These are phyloP conservation scores for Apocrypta bakeri DNA, from an alignment of 1,140 invertebrate species.

Conservation along the genomic window DNA sequence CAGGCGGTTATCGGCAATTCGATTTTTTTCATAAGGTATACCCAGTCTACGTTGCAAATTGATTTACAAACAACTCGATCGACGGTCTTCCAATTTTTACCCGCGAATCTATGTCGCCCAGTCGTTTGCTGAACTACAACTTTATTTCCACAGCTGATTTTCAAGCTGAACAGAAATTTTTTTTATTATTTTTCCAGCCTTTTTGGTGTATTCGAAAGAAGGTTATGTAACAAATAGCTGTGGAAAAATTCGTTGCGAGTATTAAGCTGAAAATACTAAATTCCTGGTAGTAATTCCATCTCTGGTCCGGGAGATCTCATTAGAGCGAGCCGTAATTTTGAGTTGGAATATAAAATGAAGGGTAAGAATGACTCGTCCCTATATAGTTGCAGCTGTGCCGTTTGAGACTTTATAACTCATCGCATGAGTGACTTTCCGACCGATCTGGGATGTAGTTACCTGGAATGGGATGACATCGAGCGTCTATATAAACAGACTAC, in stretches of 20 bases:
- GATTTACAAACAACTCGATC: neutral
- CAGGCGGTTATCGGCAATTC: too few relatives aligned
- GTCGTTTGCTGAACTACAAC: neutral
- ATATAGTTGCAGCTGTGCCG: slow-evolving; percentile 22
- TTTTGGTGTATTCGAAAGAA: too few relatives aligned
- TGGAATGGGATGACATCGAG: slow-evolving; percentile 18
- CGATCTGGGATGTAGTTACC: slow-evolving; percentile 30
- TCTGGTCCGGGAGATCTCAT: slow-evolving; percentile 15
- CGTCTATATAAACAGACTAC: neutral
- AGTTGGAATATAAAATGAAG: slow-evolving; percentile 6
- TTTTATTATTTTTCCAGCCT: too few relatives aligned
- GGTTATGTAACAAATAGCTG: too few relatives aligned
- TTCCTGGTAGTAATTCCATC: slow-evolving; percentile 23
- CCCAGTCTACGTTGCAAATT: neutral
- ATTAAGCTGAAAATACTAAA: slow-evolving; percentile 1
- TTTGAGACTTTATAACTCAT: slow-evolving; percentile 25
- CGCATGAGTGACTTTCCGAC: slow-evolving; percentile 31
- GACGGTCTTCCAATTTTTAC: neutral
- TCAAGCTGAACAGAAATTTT: neutral
- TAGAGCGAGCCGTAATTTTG: slow-evolving; percentile 1
- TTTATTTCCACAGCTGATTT: too few relatives aligned
- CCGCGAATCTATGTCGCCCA: too few relatives aligned
- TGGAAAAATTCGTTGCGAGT: too few relatives aligned
- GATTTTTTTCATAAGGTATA: neutral
- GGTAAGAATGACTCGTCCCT: slow-evolving; percentile 4